phyloP scores from a whole-genome alignment of 2,113 vertebrate genomes.

The Uropsilus gracilis region DNA sequence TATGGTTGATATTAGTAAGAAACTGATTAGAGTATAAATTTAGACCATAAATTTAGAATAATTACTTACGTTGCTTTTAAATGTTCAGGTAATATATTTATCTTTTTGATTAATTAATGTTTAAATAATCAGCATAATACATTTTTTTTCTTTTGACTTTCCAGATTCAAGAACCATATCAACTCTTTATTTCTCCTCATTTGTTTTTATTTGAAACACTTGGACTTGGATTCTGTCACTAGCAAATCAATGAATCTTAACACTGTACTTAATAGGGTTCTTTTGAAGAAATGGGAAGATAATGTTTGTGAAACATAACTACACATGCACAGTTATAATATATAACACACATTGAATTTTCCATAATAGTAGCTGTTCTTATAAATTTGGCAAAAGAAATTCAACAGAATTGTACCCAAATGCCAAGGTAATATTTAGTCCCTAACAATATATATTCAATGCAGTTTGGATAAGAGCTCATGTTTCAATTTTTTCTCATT shows the following conservation, averaged over 20 bases:
- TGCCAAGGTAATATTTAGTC: background rate
- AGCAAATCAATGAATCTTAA: background rate
- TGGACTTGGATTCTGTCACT: background rate
- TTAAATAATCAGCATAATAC: background rate
- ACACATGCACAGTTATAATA: background rate
- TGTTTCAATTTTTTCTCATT: background rate
- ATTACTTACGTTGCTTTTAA: background rate
- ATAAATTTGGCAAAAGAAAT: background rate
- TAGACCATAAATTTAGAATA: slow-evolving; percentile 29
- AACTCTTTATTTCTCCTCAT: background rate
- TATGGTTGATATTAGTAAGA: background rate
- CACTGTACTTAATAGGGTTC: background rate
- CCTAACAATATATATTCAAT: background rate
- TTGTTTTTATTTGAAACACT: slow-evolving; percentile 20
- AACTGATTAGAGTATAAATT: background rate
- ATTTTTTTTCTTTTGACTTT: slow-evolving; percentile 25
- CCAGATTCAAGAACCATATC: background rate
- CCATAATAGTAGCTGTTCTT: background rate
- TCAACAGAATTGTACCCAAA: background rate
- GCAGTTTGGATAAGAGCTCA: background rate
- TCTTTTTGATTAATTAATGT: slow-evolving; percentile 11
- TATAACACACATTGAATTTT: background rate
- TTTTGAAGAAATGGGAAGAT: slow-evolving; percentile 10
- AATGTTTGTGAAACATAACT: background rate
- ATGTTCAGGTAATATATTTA: background rate